A percentile compares a stretch with the other conserved stretches of the same genome.
These are phyloP conservation scores for Hesperophylax magnus DNA, from an alignment of 1,140 invertebrate species.

Conservation along the genomic window DNA sequence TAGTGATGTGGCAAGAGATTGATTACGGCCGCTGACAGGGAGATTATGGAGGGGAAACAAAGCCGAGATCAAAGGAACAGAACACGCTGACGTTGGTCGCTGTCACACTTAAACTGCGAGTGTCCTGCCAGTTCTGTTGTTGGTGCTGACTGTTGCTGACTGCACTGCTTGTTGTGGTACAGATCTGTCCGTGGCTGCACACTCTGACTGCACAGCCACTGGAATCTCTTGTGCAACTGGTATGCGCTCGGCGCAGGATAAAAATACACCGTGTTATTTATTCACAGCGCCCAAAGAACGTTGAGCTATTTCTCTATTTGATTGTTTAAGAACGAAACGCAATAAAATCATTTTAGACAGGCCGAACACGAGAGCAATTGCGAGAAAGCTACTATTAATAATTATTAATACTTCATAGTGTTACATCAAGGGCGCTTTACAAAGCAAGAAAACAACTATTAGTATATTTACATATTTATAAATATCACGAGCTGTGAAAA, in stretches of 20 bases:
- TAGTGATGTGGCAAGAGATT: slow-evolving; percentile 2
- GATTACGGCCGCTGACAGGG: slow-evolving; percentile 1
- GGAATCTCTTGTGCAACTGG: slow-evolving; percentile 36
- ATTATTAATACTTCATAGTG: too few species aligned
- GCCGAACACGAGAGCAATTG: too few species aligned
- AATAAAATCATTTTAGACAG: neutral
- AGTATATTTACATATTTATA: neutral
- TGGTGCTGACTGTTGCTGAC: too few species aligned
- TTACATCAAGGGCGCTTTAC: too few species aligned
- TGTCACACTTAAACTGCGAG: neutral
- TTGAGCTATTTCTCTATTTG: slow-evolving; percentile 14
- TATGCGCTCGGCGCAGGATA: slow-evolving; percentile 14
- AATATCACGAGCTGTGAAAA: too few species aligned
- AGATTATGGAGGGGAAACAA: neutral
- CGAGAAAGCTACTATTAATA: too few species aligned
- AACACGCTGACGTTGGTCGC: neutral
- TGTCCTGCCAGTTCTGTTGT: too few species aligned
- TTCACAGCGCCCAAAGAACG: neutral
- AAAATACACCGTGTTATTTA: slow-evolving; percentile 22
- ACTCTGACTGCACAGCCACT: neutral
- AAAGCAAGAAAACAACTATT: too few species aligned
- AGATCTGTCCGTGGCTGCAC: neutral
- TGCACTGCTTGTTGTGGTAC: neutral
- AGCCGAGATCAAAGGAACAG: slow-evolving; percentile 7
- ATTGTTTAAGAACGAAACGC: slow-evolving; percentile 22